These are phyloP conservation scores for Helostoma temminkii DNA, from an alignment of 2,797 vertebrate genomes.

Conservation along the genomic window DNA sequence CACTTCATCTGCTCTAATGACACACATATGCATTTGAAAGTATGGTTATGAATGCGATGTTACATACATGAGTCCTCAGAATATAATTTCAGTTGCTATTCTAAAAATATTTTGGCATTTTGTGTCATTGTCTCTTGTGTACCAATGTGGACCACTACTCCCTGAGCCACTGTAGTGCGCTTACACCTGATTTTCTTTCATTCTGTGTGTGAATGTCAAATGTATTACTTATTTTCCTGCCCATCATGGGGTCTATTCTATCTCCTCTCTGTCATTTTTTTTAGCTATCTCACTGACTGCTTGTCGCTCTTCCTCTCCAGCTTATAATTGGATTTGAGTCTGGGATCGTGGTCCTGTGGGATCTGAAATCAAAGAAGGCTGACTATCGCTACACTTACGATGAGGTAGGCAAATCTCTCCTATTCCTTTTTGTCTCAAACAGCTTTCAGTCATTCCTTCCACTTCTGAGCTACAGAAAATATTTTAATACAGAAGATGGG, in stretches of 20 bases:
- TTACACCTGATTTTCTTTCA: constrained; percentile 57
- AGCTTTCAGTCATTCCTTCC: constrained; percentile 39
- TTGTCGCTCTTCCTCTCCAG: constrained; percentile 84
- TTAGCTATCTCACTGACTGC: constrained; percentile 66
- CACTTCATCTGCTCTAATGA: constrained; percentile 11
- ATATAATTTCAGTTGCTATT: constrained; percentile 2
- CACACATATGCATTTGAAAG: constrained; percentile 7
- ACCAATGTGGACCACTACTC: constrained; percentile 39
- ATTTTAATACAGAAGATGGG: constrained; percentile 40
- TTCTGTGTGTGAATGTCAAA: constrained; percentile 69
- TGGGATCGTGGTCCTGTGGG: constrained; percentile 97
- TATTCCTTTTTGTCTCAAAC: constrained; percentile 46
- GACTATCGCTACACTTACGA: constrained; percentile 98
- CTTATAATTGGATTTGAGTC: constrained; percentile 99
- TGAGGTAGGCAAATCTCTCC: constrained; percentile 88
- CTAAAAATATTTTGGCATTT: constrained; percentile 11
- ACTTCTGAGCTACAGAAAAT: constrained; percentile 44
- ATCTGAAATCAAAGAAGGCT: constrained; percentile 99
- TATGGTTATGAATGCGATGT: constrained; percentile 3
- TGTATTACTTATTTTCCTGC: constrained; percentile 64
- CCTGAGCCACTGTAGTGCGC: constrained; percentile 38
- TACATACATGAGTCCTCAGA: constrained; percentile 37
- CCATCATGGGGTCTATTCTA: constrained; percentile 63
- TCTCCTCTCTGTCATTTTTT: constrained; percentile 65
- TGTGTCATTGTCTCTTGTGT: constrained; percentile 30